These are phyloP conservation scores for Melinopterus prodromus DNA, from an alignment of 2,888 invertebrate species.

Conservation along the genomic window DNA sequence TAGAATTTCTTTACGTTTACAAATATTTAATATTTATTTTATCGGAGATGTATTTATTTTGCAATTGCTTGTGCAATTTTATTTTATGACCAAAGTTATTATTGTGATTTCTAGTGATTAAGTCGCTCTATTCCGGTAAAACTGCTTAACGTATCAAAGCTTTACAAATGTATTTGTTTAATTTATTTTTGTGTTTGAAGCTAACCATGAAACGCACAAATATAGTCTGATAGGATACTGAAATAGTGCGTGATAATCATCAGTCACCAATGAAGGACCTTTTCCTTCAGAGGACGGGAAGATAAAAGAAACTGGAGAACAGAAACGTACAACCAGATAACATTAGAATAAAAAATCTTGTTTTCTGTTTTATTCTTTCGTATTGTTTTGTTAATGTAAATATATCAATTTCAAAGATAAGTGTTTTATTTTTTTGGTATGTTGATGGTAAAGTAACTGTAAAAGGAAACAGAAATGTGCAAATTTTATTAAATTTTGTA, in stretches of 20 bases:
- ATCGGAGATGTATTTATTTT: not conserved
- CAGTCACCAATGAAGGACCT: not conserved
- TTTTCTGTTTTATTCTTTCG: not conserved
- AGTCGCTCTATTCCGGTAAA: not conserved
- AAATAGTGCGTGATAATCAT: not conserved
- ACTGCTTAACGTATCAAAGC: not conserved
- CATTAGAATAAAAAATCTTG: not conserved
- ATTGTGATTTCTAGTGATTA: not conserved
- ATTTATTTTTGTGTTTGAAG: not conserved
- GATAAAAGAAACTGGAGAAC: not conserved
- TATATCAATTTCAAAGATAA: not conserved
- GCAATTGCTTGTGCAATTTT: not conserved
- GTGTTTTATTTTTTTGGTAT: not conserved
- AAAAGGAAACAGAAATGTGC: too few species aligned
- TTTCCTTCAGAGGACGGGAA: not conserved
- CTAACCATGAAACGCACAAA: not conserved
- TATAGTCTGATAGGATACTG: not conserved
- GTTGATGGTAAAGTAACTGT: too few species aligned
- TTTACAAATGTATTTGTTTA: not conserved
- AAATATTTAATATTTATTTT: constrained; percentile 4
- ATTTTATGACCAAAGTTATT: constrained; percentile 4
- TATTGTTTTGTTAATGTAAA: constrained; percentile 4
- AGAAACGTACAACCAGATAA: not conserved
- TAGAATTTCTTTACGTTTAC: not conserved
- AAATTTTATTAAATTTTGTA: too few species aligned